Evolutionary conservation across 37 sponge, comb jelly and placozoan species (phyloP), one percentile per base, ranked within the genome.

Genomic region (Agelas oroides): DNA sequence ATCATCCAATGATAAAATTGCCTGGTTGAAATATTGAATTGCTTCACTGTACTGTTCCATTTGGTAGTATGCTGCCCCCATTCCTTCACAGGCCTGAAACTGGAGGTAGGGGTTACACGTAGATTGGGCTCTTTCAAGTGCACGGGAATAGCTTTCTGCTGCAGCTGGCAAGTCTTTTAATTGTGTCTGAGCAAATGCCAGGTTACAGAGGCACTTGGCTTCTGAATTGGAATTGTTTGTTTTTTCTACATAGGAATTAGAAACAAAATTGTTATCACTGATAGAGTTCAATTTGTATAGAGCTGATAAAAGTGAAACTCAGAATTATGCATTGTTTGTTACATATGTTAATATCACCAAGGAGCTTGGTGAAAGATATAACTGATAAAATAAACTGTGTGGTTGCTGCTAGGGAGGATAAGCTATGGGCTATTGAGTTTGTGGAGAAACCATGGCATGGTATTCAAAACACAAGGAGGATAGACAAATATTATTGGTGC

Each of bases 131-230:
- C 41, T 73, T 24, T 76, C 69, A 52, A 88, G 86, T 0, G 92
- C 89, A 55, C 40, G 72, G 40, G 70, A 39, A 70, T 81, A 82
- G 73, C n/a, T 75, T 20, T 68, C 46, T 19, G 35, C 33, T 3
- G 95, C 92, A 32, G 46, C 65, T 1, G 25, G 41, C 0, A 54
- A 91, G 35, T 88, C 70, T 59, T 59, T 58, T 32, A 91, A 62
- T 53, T 85, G 87, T 13, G 82, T 54, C 64, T 94, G 88, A 23
- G 89, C 89, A 60, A 88, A 52, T 19, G 92, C 92, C 6, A 90
- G 73, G 61, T 94, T 94, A 77, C 92, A 91, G 20, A 87, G 71
- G 67, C 84, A 94, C 81, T 89, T 89, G 73, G 75, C 86, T 71
- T 94, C 84, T 24, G 92, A 75, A 20, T 65, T 52, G 5, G 36